Evolutionary conservation across 1,140 invertebrate genomes (phyloP).

Genomic region (Cryptotermes secundus): DNA sequence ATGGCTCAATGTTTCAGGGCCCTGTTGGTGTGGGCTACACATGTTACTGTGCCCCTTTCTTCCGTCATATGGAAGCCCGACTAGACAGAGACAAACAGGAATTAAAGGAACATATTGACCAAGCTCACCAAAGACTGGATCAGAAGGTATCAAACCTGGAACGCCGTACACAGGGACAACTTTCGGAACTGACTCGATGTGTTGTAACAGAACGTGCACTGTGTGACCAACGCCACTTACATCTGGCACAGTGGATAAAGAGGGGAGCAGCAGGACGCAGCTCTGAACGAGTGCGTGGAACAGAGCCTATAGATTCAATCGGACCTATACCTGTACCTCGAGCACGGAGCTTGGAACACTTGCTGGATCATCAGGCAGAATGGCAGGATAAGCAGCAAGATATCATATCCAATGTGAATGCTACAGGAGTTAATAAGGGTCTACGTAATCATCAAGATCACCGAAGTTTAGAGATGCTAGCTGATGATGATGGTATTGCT

Average conservation of each 20-base stretch:
- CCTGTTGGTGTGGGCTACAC: constrained; percentile 84
- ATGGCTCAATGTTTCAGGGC: constrained; percentile 53
- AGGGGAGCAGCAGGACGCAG: constrained; percentile 21
- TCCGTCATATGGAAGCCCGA: constrained; percentile 83
- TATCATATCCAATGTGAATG: not conserved
- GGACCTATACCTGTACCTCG: constrained; percentile 43
- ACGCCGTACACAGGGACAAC: constrained; percentile 71
- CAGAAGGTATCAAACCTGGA: constrained; percentile 74
- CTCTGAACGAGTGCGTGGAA: constrained; percentile 51
- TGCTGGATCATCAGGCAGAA: constrained; percentile 21
- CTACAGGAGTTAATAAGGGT: not conserved
- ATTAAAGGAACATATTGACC: constrained; percentile 78
- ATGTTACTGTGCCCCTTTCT: constrained; percentile 75
- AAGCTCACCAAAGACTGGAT: constrained; percentile 76
- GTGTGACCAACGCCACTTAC: constrained; percentile 63
- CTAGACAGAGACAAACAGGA: constrained; percentile 83
- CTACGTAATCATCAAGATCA: not conserved
- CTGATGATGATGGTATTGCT: not conserved
- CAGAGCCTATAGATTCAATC: constrained; percentile 55
- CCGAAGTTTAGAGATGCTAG: constrained; percentile 17
- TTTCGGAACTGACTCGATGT: constrained; percentile 67
- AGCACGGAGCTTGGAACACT: constrained; percentile 34
- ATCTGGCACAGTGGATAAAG: constrained; percentile 68
- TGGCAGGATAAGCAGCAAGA: not conserved
- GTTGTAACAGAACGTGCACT: constrained; percentile 62